phyloP scores from a whole-genome alignment of 1,140 invertebrate species.

The Lasioglossum baleicum region DNA sequence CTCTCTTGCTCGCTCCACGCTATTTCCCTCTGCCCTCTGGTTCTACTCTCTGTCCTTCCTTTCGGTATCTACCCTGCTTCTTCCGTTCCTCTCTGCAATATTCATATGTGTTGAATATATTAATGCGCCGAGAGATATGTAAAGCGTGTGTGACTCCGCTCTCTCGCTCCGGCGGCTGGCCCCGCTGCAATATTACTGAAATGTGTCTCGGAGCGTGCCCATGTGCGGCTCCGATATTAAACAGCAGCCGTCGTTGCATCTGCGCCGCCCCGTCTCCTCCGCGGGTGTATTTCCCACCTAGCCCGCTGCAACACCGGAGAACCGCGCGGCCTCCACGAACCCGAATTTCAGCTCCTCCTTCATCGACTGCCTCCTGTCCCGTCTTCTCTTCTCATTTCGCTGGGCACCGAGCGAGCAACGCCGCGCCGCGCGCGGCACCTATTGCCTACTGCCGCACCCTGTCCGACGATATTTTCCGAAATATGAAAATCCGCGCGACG shows the following conservation, averaged over 20 bases:
- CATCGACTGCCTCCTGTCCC: slow-evolving; percentile 1
- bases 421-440: background rate
- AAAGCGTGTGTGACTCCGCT: slow-evolving; percentile 62
- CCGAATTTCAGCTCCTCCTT: slow-evolving; percentile 21
- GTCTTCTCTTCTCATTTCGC: slow-evolving; percentile 11
- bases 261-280: slow-evolving; percentile 62
- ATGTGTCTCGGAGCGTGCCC: slow-evolving; percentile 74
- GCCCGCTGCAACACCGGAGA: slow-evolving; percentile 4
- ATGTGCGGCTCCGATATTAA: slow-evolving; percentile 78
- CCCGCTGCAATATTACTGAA: slow-evolving; percentile 74
- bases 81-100: slow-evolving; percentile 65
- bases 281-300: slow-evolving; percentile 48
- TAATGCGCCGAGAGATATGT: slow-evolving; percentile 77
- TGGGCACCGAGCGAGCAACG: too few species aligned
- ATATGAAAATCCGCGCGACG: slow-evolving; percentile 69
- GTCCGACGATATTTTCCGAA: slow-evolving; percentile 66
- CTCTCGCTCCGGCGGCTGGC: slow-evolving; percentile 41
- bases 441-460: slow-evolving; percentile 6
- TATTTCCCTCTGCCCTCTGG: slow-evolving; percentile 31
- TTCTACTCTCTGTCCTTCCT: slow-evolving; percentile 22
- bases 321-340: slow-evolving; percentile 6
- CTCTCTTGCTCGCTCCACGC: slow-evolving; percentile 1
- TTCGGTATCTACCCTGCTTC: slow-evolving; percentile 50
- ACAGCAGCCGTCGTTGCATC: slow-evolving; percentile 76
- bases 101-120: slow-evolving; percentile 80